Conservation (phyloP, 2,797 vertebrate genomes). For the Craterocephalus amniculus region DNA sequence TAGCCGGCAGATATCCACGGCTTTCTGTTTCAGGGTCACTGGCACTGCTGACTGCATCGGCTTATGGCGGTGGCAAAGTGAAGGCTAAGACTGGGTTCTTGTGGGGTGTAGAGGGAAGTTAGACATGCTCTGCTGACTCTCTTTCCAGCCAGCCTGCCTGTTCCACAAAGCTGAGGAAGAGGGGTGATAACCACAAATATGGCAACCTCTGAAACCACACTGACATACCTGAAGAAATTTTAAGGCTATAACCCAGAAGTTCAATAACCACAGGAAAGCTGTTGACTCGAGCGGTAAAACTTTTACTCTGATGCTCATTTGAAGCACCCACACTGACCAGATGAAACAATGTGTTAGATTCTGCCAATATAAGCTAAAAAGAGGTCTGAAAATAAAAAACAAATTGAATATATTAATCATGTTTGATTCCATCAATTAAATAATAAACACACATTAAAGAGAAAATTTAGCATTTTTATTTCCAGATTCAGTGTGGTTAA, state of each 20-base stretch:
- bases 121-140: constrained; percentile 39
- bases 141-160: constrained; percentile 21
- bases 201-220: constrained; percentile 25
- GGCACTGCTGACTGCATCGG: constrained; percentile 30
- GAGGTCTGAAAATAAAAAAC: too few relatives aligned
- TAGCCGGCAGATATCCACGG: constrained; percentile 17
- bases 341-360: too few relatives aligned
- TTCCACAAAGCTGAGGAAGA: constrained; percentile 12
- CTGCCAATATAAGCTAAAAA: too few relatives aligned
- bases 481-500: not conserved
- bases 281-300: constrained; percentile 6
- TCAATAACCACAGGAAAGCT: not conserved
- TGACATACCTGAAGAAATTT: not conserved
- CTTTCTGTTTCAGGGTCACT: constrained; percentile 59
- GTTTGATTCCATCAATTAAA: not conserved
- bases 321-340: not conserved
- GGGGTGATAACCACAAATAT: constrained; percentile 30
- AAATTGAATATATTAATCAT: constrained; percentile 16
- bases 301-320: not conserved
- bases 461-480: too few relatives aligned
- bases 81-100: constrained; percentile 12
- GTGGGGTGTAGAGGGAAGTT: constrained; percentile 20
- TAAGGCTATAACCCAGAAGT: not conserved
- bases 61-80: constrained; percentile 32
- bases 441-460: not conserved